phyloP scores from a whole-genome alignment of 2,888 invertebrate species.

The Tenthredo notha region DNA sequence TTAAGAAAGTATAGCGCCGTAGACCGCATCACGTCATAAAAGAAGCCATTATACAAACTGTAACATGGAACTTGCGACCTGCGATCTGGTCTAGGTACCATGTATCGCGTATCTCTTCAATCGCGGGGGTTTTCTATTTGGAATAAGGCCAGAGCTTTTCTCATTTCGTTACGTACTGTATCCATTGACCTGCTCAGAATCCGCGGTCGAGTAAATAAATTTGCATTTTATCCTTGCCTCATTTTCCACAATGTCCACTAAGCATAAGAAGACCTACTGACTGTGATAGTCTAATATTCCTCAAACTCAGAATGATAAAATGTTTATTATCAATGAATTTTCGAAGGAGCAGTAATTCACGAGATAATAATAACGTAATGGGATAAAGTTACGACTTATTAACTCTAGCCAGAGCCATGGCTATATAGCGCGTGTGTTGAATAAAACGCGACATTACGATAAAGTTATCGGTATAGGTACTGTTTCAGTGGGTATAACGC shows the following conservation, averaged over 20 bases:
- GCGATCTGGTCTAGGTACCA: not conserved
- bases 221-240: not conserved
- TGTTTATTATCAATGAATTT: constrained; percentile 48
- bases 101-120: constrained; percentile 5
- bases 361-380: constrained; percentile 26
- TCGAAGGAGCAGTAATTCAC: constrained; percentile 16
- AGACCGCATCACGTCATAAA: constrained; percentile 35
- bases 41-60: constrained; percentile 47
- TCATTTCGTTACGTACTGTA: not conserved
- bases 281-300: not conserved
- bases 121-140: not conserved
- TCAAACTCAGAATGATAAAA: constrained; percentile 26
- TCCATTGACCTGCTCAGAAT: not conserved
- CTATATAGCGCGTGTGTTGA: not conserved
- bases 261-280: not conserved
- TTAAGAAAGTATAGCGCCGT: constrained; percentile 30
- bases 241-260: not conserved
- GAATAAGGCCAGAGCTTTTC: constrained; percentile 12
- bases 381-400: constrained; percentile 42
- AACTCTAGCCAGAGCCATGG: not conserved
- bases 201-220: not conserved
- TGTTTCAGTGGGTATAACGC: constrained; percentile 4
- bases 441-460: constrained; percentile 19
- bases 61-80: constrained; percentile 33
- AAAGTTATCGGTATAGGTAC: constrained; percentile 24